Evolutionary conservation across 1,140 invertebrate species (phyloP).

Genomic region (Elysia chlorotica): DNA sequence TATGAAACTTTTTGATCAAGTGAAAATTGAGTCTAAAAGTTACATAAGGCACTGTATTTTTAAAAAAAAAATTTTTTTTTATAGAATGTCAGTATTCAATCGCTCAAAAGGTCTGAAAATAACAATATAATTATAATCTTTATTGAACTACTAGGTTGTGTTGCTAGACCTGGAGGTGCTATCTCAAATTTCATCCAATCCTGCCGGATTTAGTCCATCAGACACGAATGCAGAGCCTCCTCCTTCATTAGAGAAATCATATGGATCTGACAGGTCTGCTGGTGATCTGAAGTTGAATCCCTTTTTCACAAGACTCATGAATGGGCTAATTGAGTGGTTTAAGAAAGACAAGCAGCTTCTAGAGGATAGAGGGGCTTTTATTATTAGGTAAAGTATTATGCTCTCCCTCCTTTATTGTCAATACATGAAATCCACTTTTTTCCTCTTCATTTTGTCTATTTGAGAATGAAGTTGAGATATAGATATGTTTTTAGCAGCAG

Average conservation of each 20-base stretch:
- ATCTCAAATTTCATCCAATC: slow-evolving; percentile 77
- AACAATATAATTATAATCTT: slow-evolving; percentile 10
- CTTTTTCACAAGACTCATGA: slow-evolving; percentile 89
- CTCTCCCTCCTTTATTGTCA: no score
- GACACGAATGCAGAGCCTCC: not conserved
- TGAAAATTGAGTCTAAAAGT: no score
- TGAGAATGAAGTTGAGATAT: no score
- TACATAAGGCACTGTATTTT: not conserved
- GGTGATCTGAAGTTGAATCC: slow-evolving; percentile 39
- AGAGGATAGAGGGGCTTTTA: slow-evolving; percentile 91
- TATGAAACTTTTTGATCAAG: no score
- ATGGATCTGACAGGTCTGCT: not conserved
- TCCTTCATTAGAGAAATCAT: no score
- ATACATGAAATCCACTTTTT: no score
- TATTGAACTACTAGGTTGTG: slow-evolving; percentile 81
- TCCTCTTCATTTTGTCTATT: no score
- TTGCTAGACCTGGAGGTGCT: slow-evolving; percentile 87
- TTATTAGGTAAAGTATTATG: slow-evolving; percentile 85
- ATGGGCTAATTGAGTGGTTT: slow-evolving; percentile 84
- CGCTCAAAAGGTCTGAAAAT: not conserved
- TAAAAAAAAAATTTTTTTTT: not conserved
- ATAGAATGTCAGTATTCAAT: not conserved
- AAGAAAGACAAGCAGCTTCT: slow-evolving; percentile 82
- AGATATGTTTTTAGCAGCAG: no score
- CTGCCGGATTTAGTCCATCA: not conserved